Evolutionary conservation across 1,140 invertebrate species (phyloP).

Genomic region (Drosophila kurseongensis): DNA sequence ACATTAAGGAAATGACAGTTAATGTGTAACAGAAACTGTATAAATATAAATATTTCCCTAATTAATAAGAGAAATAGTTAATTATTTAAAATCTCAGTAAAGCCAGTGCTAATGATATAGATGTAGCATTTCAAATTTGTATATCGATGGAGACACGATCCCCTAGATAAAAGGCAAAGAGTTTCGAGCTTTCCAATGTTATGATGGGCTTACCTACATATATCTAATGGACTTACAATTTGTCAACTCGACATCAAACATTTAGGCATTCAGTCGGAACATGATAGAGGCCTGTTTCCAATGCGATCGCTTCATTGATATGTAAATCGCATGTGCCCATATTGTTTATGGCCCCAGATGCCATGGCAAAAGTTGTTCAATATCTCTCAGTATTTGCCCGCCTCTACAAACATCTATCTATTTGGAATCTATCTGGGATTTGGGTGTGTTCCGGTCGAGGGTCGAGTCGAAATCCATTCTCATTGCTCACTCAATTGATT

Average conservation of each 20-base stretch:
- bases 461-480: slow-evolving; percentile 42
- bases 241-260: slow-evolving; percentile 44
- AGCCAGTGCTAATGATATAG: no score
- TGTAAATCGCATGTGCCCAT: slow-evolving; percentile 66
- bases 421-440: slow-evolving; percentile 20
- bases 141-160: not conserved
- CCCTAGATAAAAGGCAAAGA: not conserved
- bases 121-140: not conserved
- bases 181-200: slow-evolving; percentile 7
- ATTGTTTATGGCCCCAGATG: slow-evolving; percentile 59
- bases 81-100: no score
- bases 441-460: slow-evolving; percentile 57
- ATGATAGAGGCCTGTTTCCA: slow-evolving; percentile 31
- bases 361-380: slow-evolving; percentile 40
- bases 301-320: slow-evolving; percentile 53
- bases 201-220: slow-evolving; percentile 18
- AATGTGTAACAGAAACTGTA: no score
- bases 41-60: no score
- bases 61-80: not conserved
- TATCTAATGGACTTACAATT: slow-evolving; percentile 30
- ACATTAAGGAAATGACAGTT: no score
- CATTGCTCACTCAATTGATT: slow-evolving; percentile 33
- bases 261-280: slow-evolving; percentile 64
- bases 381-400: slow-evolving; percentile 19
- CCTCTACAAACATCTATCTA: slow-evolving; percentile 26